These are phyloP conservation scores for Geodia barretti DNA, from an alignment of 37 sponge, comb jelly and placozoan species.

Conservation along the genomic window DNA sequence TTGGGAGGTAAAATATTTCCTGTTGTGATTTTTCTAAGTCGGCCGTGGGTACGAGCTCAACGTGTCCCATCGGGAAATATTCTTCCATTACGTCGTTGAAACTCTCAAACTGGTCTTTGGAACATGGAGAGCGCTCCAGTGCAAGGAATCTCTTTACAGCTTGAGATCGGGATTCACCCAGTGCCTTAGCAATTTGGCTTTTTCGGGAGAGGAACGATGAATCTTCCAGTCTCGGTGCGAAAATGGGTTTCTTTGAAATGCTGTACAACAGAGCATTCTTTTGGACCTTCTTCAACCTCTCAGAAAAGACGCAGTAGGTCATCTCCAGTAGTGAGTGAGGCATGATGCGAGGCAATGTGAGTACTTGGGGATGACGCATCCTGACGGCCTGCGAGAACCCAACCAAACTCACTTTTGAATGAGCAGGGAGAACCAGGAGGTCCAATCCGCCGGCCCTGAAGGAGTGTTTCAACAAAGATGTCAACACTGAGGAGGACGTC, in stretches of 20 bases:
- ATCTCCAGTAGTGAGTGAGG: constrained; percentile 6
- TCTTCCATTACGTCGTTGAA: constrained; percentile 18
- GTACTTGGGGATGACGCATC: not conserved
- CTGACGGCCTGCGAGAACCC: constrained; percentile 22
- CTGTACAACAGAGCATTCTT: constrained; percentile 12
- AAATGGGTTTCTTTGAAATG: constrained; percentile 20
- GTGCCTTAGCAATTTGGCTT: not conserved
- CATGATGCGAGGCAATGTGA: constrained; percentile 2
- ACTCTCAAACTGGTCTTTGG: constrained; percentile 14
- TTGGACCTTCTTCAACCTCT: constrained; percentile 26
- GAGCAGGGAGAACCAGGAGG: constrained; percentile 5
- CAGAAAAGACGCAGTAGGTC: constrained; percentile 19
- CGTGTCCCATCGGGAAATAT: constrained; percentile 17
- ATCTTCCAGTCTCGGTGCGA: constrained; percentile 17
- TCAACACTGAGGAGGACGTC: constrained; percentile 3
- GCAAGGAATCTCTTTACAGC: constrained; percentile 21
- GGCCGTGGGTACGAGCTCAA: constrained; percentile 6
- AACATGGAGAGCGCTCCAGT: constrained; percentile 13
- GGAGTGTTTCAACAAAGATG: not conserved
- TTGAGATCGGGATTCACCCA: constrained; percentile 31
- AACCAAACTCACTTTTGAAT: constrained; percentile 15
- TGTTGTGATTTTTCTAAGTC: constrained; percentile 13
- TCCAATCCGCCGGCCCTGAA: constrained; percentile 22
- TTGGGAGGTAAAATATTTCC: constrained; percentile 26
- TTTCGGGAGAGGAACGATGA: constrained; percentile 17